A percentile compares a stretch with the other conserved stretches of the same genome.
These are phyloP conservation scores for Tipula lateralis DNA, from an alignment of 2,888 invertebrate genomes.

Conservation along the genomic window DNA sequence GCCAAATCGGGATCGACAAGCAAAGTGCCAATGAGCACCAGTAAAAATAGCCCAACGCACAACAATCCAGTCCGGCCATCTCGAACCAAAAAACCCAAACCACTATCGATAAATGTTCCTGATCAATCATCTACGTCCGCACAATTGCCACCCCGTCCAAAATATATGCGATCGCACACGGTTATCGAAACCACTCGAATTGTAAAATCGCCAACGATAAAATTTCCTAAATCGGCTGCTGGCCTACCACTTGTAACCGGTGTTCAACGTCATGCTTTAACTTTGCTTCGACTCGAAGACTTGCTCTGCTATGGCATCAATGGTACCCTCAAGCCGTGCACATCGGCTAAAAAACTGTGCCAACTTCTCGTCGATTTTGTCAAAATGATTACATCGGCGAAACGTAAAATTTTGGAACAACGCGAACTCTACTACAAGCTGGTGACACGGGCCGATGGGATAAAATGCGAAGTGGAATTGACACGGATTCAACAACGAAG, in stretches of 20 bases:
- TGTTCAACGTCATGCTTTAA: slow-evolving; percentile 68
- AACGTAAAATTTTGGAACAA: slow-evolving; percentile 77
- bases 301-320: slow-evolving; percentile 63
- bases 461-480: slow-evolving; percentile 53
- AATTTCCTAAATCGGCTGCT: slow-evolving; percentile 51
- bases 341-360: slow-evolving; percentile 61
- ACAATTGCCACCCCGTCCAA: slow-evolving; percentile 44
- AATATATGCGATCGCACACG: slow-evolving; percentile 49
- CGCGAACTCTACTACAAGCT: slow-evolving; percentile 66
- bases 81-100: slow-evolving; percentile 38
- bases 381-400: slow-evolving; percentile 71
- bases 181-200: slow-evolving; percentile 46
- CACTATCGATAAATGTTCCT: slow-evolving; percentile 27
- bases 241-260: slow-evolving; percentile 67
- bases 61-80: slow-evolving; percentile 39
- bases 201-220: slow-evolving; percentile 36
- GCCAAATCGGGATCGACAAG: slow-evolving; percentile 7
- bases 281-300: slow-evolving; percentile 69
- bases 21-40: neutral
- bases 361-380: slow-evolving; percentile 73
- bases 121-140: slow-evolving; percentile 35
- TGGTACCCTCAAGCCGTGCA: slow-evolving; percentile 58
- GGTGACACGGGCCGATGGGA: slow-evolving; percentile 52
- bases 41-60: neutral
- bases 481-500: slow-evolving; percentile 60